Base-by-base conservation (phyloP, 2,797 vertebrate genomes). In the Arremon aurantiirostris region DNA sequence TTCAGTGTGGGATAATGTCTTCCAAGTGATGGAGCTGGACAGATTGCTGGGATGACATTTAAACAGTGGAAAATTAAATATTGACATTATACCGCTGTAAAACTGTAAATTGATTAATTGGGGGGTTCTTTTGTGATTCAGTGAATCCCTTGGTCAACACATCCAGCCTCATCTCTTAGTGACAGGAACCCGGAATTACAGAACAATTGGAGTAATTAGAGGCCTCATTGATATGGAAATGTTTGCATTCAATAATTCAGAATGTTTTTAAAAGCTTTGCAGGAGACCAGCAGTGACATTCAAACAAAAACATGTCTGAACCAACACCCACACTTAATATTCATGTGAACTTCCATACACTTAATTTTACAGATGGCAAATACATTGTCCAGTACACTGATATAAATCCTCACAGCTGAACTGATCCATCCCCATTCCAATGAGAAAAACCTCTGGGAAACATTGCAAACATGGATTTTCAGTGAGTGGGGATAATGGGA, bases 301-400 rank as follows among this genome's bases (percentile, higher is more conserved):
- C 69, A 79, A 91, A 35, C 60, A 77, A 88, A 91, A 66, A 47
- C 57, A 12, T 63, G 69, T 70, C 41, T 59, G 93, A 92, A 93
- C 72, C 66, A 86, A 87, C 82, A 93, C 76, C 87, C 79, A 14
- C 49, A 46, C 23, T 70, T 72, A 42, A 72, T 87, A 83, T 86
- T 92, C 70, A 35, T 79, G 57, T 80, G 80, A 89, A 50, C 47
- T 91, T 94, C 61, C 59, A 69, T 50, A 50, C 39, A 14, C 70
- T 95, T 68, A 14, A 68, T 52, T 71, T 94, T 66, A 71, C 46
- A 83, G 50, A 16, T 78, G 63, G 84, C 93, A 95, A 84, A 75
- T 64, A 53, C n/a, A 15, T 88, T 69, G 70, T 72, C 60, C 56
- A 71, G 64, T 55, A 64, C 75, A 44, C 63, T 47, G 61, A 27